phyloP scores from a whole-genome alignment of 53 echinoderm and acorn worm species.

The Holothuria leucospilota region DNA sequence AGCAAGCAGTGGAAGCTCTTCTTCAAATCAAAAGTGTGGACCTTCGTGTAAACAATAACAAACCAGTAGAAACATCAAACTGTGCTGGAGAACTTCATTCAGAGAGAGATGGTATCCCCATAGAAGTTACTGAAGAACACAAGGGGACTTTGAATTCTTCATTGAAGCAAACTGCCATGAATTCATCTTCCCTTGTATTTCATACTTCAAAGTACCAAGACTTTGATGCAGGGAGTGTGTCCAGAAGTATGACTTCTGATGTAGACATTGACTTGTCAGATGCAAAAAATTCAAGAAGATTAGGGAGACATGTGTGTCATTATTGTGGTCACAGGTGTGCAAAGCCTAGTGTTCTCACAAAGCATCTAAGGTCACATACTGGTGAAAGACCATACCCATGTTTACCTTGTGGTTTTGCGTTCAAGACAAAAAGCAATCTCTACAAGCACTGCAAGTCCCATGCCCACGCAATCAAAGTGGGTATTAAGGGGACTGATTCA shows the following conservation, averaged over 20 bases:
- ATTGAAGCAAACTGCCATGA: conserved; percentile 20
- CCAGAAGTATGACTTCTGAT: conserved; percentile 20
- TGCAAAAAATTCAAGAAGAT: conserved; percentile 54
- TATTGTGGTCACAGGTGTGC: conserved; percentile 95
- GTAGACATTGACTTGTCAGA: conserved; percentile 21
- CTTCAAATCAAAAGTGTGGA: conserved; percentile 91
- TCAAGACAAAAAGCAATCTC: conserved; percentile 98
- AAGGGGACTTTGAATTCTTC: background rate
- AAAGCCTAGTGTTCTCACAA: conserved; percentile 96
- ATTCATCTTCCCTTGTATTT: conserved; percentile 29
- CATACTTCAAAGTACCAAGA: conserved; percentile 54
- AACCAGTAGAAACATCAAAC: conserved; percentile 14
- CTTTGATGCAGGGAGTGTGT: background rate
- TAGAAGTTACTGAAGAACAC: background rate
- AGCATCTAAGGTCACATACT: conserved; percentile 96
- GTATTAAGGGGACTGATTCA: conserved; percentile 39
- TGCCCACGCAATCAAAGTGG: conserved; percentile 97
- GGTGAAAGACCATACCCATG: conserved; percentile 98
- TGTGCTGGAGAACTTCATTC: background rate
- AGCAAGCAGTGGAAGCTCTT: conserved; percentile 94
- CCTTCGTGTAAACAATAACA: conserved; percentile 69
- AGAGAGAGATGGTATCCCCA: background rate
- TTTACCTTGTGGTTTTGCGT: conserved; percentile 94
- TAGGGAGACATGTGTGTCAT: conserved; percentile 89
- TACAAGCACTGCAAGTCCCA: conserved; percentile 98